Evolutionary conservation across 2,888 invertebrate genomes (phyloP), one percentile per base, ranked within the genome.

Genomic region (Acrocyrtus sp.): DNA sequence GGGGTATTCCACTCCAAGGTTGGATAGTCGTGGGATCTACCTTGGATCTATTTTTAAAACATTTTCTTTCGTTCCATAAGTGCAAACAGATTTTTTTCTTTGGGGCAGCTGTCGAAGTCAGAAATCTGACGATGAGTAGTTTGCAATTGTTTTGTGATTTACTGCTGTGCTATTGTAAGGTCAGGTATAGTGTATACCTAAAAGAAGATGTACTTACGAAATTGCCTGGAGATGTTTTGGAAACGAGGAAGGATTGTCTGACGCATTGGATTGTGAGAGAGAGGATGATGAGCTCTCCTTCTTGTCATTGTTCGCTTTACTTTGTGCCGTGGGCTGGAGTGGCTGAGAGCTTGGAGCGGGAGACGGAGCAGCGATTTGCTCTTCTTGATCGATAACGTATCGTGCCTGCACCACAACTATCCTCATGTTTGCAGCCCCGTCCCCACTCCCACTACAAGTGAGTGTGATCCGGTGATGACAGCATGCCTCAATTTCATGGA

Each of bases 371-470:
- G n/a, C n/a, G 45, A 60, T 60, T 60, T 68, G 29, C 22, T 57
- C 73, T 17, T 67, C 62, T 45, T 56, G 29, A 39, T 75, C 75
- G 27, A 70, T 74, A 27, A 81, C 70, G 66, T 78, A 81, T 27
- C 80, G 70, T 45, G 79, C 78, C 61, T 81, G 81, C 26, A 81
- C 74, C 63, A 81, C 78, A 26, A 77, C 79, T 45, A 81, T 78
- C 72, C 69, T 81, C 24, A 74, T 76, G 48, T 72, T 54, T 39
- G 47, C 47, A 43, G 57, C 57, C 43, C 45, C 19, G 12, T 34
- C 50, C 19, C 19, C 27, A 19, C 19, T 26, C 41, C 77, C 67
- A 29, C 62, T 54, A 58, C 81, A 81, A 45, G 73, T 69, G 12
- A 81, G 68, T 15, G 73, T 66, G 48, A 81, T 77, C 68, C 74